Conservation (phyloP, 1,140 invertebrate genomes). For the Copidosoma floridanum region DNA sequence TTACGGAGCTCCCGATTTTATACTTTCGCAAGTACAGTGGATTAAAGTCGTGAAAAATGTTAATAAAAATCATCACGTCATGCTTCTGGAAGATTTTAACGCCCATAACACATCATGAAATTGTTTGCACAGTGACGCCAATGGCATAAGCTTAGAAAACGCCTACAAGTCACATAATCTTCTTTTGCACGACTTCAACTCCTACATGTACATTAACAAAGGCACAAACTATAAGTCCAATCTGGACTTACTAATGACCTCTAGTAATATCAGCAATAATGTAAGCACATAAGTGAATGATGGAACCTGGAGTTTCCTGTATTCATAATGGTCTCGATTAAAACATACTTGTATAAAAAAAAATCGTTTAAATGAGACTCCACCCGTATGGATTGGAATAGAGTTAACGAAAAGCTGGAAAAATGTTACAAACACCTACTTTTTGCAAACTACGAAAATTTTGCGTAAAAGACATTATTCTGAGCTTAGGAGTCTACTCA, state of each 20-base stretch:
- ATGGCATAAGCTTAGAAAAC: not conserved
- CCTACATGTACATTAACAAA: not conserved
- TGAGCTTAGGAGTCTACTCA: not conserved
- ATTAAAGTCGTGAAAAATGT: not conserved
- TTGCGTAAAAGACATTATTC: not conserved
- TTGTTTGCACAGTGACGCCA: not conserved
- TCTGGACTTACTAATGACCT: constrained; percentile 18
- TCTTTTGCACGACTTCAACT: not conserved
- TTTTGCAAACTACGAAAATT: not conserved
- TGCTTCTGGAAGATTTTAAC: constrained; percentile 6
- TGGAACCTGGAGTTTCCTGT: constrained; percentile 39
- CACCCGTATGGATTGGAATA: not conserved
- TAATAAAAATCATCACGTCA: not conserved
- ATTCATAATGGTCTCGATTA: constrained; percentile 25
- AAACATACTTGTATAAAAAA: constrained; percentile 19
- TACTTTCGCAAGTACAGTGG: not conserved
- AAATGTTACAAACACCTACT: not conserved
- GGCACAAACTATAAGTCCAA: not conserved
- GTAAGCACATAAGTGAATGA: constrained; percentile 29
- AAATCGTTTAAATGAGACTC: constrained; percentile 1
- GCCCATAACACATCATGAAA: not conserved
- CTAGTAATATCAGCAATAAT: constrained; percentile 28
- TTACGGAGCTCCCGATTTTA: too few relatives aligned
- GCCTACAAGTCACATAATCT: not conserved
- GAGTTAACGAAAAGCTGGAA: not conserved